A percentile compares a stretch with the other conserved stretches of the same genome.
phyloP scores from a whole-genome alignment of 1,140 invertebrate species.

The Proales similis region DNA sequence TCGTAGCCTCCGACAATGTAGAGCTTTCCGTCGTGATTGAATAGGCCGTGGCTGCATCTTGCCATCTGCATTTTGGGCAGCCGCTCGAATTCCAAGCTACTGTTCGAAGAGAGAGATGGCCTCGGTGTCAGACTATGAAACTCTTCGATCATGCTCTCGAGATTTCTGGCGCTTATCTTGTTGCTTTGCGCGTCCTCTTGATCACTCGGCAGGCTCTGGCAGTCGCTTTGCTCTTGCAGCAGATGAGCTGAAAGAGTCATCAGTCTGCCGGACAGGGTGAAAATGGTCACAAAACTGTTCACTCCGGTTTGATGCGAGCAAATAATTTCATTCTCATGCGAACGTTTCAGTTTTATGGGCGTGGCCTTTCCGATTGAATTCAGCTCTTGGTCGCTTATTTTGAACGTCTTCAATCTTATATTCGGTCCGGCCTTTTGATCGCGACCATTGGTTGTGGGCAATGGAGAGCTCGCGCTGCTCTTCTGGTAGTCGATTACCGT shows the following conservation, averaged over 20 bases:
- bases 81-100: constrained; percentile 28
- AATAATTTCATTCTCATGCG: constrained; percentile 33
- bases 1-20: constrained; percentile 62
- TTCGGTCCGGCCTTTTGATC: background rate
- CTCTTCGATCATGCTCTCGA: no score
- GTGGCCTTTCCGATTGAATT: constrained; percentile 23
- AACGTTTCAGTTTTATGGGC: constrained; percentile 34
- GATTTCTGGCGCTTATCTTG: background rate
- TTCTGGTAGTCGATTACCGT: constrained; percentile 31
- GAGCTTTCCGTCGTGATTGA: constrained; percentile 36
- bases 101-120: constrained; percentile 9
- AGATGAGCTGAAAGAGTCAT: constrained; percentile 24
- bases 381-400: constrained; percentile 34
- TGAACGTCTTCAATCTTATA: constrained; percentile 21
- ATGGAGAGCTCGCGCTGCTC: background rate
- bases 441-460: background rate
- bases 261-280: constrained; percentile 25
- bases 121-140: constrained; percentile 10
- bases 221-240: background rate
- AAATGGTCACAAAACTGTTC: constrained; percentile 23
- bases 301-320: constrained; percentile 18
- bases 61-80: constrained; percentile 38
- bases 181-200: background rate
- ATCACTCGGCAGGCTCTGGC: constrained; percentile 9
- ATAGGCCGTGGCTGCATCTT: constrained; percentile 39